phyloP scores from a whole-genome alignment of 2,113 vertebrate genomes.

The Aphyosemion australe region DNA sequence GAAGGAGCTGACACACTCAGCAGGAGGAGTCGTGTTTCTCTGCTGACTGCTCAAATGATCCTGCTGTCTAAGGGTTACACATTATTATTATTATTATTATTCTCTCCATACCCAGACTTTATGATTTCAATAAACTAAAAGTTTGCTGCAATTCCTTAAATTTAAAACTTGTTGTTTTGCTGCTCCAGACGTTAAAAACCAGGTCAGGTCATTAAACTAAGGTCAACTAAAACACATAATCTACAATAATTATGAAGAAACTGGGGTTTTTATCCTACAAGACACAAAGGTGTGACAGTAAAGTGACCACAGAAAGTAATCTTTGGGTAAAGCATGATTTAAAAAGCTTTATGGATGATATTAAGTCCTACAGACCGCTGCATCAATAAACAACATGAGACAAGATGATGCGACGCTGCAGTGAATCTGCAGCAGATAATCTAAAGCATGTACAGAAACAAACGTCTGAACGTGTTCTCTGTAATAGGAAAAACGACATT shows the following conservation, averaged over 20 bases:
- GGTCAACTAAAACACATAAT: neutral
- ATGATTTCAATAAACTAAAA: neutral
- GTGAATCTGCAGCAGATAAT: slow-evolving; percentile 25
- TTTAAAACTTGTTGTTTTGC: neutral
- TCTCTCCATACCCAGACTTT: too few relatives aligned
- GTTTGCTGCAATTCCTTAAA: neutral
- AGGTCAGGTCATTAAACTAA: neutral
- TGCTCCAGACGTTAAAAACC: neutral
- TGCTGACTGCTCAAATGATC: slow-evolving; percentile 4
- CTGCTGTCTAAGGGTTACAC: neutral
- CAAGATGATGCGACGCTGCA: slow-evolving; percentile 40
- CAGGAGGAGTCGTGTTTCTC: slow-evolving; percentile 33
- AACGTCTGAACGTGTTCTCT: neutral
- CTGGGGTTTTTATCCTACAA: neutral
- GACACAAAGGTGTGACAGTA: neutral
- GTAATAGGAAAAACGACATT: slow-evolving; percentile 8
- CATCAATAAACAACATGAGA: slow-evolving; percentile 34
- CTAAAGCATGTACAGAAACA: slow-evolving; percentile 17
- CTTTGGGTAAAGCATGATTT: slow-evolving; percentile 4
- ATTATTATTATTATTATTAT: too few relatives aligned
- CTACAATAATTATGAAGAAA: neutral
- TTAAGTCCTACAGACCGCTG: slow-evolving; percentile 14
- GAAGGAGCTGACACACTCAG: slow-evolving; percentile 72
- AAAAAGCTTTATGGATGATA: slow-evolving; percentile 2
- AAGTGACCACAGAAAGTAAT: neutral